Evolutionary conservation across 92 coral and sea anemone genomes (phyloP).

Genomic region (Porites divaricata): DNA sequence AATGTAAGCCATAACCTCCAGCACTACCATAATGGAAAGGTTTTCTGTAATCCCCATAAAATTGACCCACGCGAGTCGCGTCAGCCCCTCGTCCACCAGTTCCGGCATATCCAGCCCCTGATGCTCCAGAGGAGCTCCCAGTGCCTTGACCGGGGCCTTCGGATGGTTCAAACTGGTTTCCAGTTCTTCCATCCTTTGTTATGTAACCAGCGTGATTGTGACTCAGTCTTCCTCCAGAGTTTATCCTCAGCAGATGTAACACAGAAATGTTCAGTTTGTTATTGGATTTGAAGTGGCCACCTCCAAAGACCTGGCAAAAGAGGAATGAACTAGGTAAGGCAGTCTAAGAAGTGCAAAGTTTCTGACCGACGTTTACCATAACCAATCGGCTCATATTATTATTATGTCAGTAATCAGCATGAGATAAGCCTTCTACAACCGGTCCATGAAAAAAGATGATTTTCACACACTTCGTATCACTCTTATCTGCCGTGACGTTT

Average conservation of each 20-base stretch:
- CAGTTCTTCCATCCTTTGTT: slow-evolving; percentile 87
- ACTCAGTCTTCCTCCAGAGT: slow-evolving; percentile 93
- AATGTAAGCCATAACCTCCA: slow-evolving; percentile 95
- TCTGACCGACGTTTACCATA: too few species aligned
- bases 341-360: too few species aligned
- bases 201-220: slow-evolving; percentile 96
- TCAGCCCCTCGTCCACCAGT: slow-evolving; percentile 89
- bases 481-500: too few species aligned
- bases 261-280: slow-evolving; percentile 91
- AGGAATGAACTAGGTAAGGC: too few species aligned
- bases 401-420: too few species aligned
- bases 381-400: too few species aligned
- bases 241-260: slow-evolving; percentile 79
- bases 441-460: too few species aligned
- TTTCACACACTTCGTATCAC: too few species aligned
- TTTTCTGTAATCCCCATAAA: slow-evolving; percentile 80
- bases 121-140: slow-evolving; percentile 85
- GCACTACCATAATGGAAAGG: slow-evolving; percentile 95
- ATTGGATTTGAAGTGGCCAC: slow-evolving; percentile 96
- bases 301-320: slow-evolving; percentile 81
- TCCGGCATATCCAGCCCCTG: slow-evolving; percentile 98
- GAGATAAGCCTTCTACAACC: too few species aligned
- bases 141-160: slow-evolving; percentile 98
- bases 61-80: slow-evolving; percentile 74
- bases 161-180: slow-evolving; percentile 78